Evolutionary conservation across 2,113 vertebrate genomes (phyloP).

Genomic region (Calonectris borealis): DNA sequence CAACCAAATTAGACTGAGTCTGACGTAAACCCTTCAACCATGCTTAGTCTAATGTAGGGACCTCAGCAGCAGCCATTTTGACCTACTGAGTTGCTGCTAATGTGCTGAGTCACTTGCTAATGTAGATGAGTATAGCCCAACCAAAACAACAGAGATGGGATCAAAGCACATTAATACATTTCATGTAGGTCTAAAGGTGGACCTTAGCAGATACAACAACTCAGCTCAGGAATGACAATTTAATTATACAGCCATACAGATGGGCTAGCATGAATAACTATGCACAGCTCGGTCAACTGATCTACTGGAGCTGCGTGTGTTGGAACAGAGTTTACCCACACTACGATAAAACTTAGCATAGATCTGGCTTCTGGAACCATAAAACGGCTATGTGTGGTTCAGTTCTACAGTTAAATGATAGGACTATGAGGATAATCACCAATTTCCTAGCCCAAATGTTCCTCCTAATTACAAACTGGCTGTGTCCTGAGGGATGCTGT

Average conservation of each 20-base stretch:
- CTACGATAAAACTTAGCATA: not conserved
- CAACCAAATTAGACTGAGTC: not conserved
- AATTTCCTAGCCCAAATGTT: not conserved
- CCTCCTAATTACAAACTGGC: not conserved
- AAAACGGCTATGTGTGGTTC: not conserved
- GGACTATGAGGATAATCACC: not conserved
- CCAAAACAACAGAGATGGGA: not conserved
- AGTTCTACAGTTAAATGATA: not conserved
- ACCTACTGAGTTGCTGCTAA: not conserved
- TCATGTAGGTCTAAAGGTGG: not conserved
- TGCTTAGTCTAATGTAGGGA: not conserved
- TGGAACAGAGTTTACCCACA: not conserved
- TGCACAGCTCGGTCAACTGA: not conserved
- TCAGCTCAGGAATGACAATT: not conserved
- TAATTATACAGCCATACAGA: not conserved
- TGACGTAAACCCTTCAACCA: not conserved
- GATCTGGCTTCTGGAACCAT: not conserved
- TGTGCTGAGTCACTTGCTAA: not conserved
- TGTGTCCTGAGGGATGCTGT: not conserved
- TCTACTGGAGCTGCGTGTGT: not conserved
- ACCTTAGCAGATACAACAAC: not conserved
- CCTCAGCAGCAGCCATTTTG: not conserved
- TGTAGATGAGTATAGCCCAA: not conserved
- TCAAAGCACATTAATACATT: not conserved
- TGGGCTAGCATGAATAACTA: not conserved